These are phyloP conservation scores for Coremacera marginata DNA, from an alignment of 2,888 invertebrate genomes.

Conservation along the genomic window DNA sequence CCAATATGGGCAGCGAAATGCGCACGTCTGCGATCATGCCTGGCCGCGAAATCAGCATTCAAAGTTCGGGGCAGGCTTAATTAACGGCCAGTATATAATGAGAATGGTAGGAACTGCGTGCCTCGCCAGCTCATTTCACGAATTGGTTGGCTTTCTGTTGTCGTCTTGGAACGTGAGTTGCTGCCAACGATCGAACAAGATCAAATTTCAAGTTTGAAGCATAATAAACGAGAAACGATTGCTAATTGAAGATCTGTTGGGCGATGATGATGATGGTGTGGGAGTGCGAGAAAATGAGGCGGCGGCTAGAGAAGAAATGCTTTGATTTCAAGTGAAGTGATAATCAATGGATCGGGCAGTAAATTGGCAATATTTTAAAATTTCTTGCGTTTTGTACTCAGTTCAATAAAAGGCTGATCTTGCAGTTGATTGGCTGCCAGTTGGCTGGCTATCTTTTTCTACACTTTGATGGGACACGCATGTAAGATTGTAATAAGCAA, in stretches of 20 bases:
- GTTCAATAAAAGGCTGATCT: background rate
- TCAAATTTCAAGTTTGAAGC: constrained; percentile 31
- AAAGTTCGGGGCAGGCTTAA: constrained; percentile 58
- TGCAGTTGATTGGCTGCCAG: background rate
- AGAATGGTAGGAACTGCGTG: constrained; percentile 50
- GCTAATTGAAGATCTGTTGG: constrained; percentile 63
- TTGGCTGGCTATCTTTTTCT: constrained; percentile 1
- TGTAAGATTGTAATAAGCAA: constrained; percentile 43
- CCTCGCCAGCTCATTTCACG: constrained; percentile 48
- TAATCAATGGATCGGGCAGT: no score
- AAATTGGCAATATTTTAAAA: background rate
- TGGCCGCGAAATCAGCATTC: background rate
- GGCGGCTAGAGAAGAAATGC: background rate
- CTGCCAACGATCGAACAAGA: constrained; percentile 39
- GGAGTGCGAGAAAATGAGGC: background rate
- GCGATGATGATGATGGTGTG: background rate
- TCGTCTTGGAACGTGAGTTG: constrained; percentile 38
- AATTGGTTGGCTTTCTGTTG: constrained; percentile 23
- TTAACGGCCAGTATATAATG: constrained; percentile 64
- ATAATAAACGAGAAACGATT: constrained; percentile 48
- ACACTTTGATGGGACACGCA: constrained; percentile 37
- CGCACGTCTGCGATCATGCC: constrained; percentile 13
- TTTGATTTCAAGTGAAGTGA: no score
- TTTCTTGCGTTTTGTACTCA: background rate
- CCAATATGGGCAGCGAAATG: constrained; percentile 28